phyloP scores from a whole-genome alignment of 2,888 invertebrate species.

The Nephrotoma guestfalica region DNA sequence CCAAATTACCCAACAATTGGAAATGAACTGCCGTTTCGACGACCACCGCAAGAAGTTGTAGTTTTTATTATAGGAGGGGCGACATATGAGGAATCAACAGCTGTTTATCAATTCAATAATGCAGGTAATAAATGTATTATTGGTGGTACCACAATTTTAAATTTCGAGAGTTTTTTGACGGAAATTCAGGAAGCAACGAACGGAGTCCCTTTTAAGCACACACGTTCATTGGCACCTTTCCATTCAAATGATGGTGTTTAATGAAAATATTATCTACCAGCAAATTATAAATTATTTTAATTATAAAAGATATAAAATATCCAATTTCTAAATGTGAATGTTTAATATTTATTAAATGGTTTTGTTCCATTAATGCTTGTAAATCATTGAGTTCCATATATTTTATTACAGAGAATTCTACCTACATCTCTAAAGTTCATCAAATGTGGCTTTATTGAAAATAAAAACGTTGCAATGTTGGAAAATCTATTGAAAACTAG shows the following conservation, averaged over 20 bases:
- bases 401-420: too few relatives aligned
- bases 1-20: constrained; percentile 73
- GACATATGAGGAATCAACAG: constrained; percentile 89
- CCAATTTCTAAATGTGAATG: background rate
- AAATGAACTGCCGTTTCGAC: constrained; percentile 38
- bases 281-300: too few relatives aligned
- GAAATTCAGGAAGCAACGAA: constrained; percentile 56
- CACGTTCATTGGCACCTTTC: constrained; percentile 27
- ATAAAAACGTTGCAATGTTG: too few relatives aligned
- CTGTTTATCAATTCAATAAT: constrained; percentile 70
- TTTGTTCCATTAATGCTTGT: too few relatives aligned
- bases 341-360: too few relatives aligned
- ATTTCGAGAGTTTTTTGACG: constrained; percentile 63
- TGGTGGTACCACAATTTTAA: constrained; percentile 88
- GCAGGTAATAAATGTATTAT: constrained; percentile 59
- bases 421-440: too few relatives aligned
- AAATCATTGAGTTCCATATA: too few relatives aligned
- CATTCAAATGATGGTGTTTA: constrained; percentile 12
- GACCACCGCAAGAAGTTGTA: constrained; percentile 82
- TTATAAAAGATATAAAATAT: background rate
- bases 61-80: constrained; percentile 93
- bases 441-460: too few relatives aligned
- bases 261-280: background rate
- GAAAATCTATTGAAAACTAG: too few relatives aligned
- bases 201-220: constrained; percentile 49